These are phyloP conservation scores for Kryphioiulus occultus DNA, from an alignment of 2,888 invertebrate species.

Conservation along the genomic window DNA sequence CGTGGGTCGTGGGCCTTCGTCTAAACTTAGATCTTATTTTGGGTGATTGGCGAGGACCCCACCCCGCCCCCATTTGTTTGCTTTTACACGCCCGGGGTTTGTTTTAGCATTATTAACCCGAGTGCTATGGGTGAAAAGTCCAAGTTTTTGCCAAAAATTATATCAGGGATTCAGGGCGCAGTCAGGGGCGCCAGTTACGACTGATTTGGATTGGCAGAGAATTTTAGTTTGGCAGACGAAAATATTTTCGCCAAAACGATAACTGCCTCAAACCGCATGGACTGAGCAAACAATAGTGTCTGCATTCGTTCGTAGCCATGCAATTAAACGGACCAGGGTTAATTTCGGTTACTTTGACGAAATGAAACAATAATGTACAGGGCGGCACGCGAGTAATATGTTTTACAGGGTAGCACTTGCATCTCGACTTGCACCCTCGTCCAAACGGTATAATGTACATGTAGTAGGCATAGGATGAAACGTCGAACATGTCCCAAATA, in stretches of 20 bases:
- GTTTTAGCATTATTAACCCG: slow-evolving; percentile 21
- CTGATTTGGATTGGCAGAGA: background rate
- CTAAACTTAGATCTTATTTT: background rate
- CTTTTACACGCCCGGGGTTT: background rate
- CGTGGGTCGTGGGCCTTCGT: slow-evolving; percentile 15
- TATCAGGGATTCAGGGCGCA: too few species aligned
- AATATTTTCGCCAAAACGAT: background rate
- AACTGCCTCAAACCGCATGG: background rate
- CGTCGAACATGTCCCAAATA: too few species aligned
- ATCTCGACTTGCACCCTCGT: too few species aligned
- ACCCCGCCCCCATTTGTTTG: background rate
- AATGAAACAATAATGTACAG: background rate
- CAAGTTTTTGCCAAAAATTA: background rate
- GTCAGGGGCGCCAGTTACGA: too few species aligned
- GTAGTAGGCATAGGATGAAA: too few species aligned
- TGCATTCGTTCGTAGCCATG: background rate
- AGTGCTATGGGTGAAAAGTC: background rate
- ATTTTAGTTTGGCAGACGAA: slow-evolving; percentile 1
- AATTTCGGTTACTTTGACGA: background rate
- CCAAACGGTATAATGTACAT: too few species aligned
- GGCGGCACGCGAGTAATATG: background rate
- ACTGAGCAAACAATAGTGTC: background rate
- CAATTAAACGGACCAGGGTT: background rate
- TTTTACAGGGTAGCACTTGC: too few species aligned
- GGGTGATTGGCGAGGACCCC: background rate